Conservation (phyloP, 2,113 vertebrate species). For the Phylloscopus trochilus region DNA sequence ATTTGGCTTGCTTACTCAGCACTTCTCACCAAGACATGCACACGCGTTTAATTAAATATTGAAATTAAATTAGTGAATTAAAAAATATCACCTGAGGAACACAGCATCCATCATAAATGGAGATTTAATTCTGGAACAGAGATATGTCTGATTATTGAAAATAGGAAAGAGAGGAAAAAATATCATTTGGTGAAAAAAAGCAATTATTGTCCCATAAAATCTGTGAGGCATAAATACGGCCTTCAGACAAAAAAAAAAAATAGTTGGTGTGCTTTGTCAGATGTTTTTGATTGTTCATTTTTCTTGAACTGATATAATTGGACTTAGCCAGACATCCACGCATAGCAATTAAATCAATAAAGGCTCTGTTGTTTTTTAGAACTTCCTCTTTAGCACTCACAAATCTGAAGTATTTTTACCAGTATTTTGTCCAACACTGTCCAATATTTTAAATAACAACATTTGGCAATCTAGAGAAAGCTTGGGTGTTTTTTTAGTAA, state of each 20-base stretch:
- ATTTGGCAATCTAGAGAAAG: background rate
- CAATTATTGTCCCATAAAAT: background rate
- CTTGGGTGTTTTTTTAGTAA: background rate
- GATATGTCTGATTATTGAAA: background rate
- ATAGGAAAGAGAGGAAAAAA: background rate
- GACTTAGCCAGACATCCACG: background rate
- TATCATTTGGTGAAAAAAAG: accelerated
- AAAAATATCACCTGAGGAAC: background rate
- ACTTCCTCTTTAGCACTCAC: background rate
- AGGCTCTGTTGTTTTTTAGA: background rate
- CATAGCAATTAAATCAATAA: background rate
- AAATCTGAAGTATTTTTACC: background rate
- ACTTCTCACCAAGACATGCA: background rate
- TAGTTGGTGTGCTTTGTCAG: background rate
- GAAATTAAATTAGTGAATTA: conserved; percentile 48
- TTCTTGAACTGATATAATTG: background rate
- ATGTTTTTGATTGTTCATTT: background rate
- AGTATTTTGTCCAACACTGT: background rate
- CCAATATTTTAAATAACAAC: background rate
- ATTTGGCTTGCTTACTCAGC: conserved; percentile 40
- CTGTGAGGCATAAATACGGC: accelerated
- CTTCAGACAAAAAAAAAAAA: accelerated
- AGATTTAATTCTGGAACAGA: background rate
- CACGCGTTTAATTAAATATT: conserved; percentile 45
- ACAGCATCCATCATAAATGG: background rate